These are phyloP conservation scores for Dolichotis patagonum DNA, from an alignment of 2,113 vertebrate species.

Conservation along the genomic window DNA sequence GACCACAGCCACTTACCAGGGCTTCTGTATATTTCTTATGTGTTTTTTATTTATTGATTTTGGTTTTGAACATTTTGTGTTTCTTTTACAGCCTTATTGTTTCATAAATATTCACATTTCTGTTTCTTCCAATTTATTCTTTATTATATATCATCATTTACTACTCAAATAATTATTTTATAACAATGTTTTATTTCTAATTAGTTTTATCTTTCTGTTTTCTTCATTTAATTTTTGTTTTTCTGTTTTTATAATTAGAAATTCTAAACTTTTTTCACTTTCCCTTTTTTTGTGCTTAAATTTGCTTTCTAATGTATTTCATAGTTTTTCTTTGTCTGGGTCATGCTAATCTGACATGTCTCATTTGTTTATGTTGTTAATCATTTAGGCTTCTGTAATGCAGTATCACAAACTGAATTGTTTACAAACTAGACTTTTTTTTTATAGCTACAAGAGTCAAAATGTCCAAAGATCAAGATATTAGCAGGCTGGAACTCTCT, in stretches of 20 bases:
- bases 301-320: background rate
- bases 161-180: too few species aligned
- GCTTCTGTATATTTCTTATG: too few species aligned
- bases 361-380: background rate
- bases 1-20: too few species aligned
- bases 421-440: background rate
- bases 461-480: background rate
- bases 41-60: background rate
- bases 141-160: background rate
- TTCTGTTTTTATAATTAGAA: background rate
- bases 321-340: background rate
- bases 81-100: background rate
- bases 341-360: background rate
- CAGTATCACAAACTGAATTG: background rate
- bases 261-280: background rate
- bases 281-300: background rate
- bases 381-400: background rate
- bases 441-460: background rate
- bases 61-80: background rate
- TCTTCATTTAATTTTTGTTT: background rate
- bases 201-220: background rate
- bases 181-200: background rate
- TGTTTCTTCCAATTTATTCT: background rate
- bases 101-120: background rate
- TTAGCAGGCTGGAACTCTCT: background rate